These are phyloP conservation scores for Drosophila pullipes DNA, from an alignment of 2,888 invertebrate species.

Conservation along the genomic window DNA sequence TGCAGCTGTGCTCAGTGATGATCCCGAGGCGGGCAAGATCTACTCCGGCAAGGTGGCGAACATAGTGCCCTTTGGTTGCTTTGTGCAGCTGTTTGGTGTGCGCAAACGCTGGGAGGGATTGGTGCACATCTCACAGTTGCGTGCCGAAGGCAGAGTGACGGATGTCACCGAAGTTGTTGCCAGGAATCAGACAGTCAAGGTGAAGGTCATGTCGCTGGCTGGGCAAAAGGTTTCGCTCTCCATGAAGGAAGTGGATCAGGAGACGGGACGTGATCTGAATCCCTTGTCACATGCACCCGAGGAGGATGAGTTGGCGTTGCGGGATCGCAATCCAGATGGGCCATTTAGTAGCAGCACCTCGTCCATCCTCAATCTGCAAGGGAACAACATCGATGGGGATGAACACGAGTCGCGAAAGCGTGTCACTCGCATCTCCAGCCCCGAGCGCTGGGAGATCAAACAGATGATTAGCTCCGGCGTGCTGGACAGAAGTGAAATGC, in stretches of 20 bases:
- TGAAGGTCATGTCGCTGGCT: constrained; percentile 96
- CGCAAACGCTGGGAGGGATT: constrained; percentile 96
- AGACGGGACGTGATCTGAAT: constrained; percentile 96
- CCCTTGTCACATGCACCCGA: constrained; percentile 91
- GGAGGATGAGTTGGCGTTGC: constrained; percentile 85
- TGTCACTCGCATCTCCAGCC: constrained; percentile 96
- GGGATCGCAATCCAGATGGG: constrained; percentile 95
- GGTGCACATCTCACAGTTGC: constrained; percentile 97
- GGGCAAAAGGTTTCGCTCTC: constrained; percentile 97
- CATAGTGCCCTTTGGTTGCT: constrained; percentile 99
- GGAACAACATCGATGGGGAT: constrained; percentile 89
- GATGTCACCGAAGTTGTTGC: constrained; percentile 97
- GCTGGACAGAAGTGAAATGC: constrained; percentile 96
- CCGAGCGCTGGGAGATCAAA: constrained; percentile 98
- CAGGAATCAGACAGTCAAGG: constrained; percentile 95
- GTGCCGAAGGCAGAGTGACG: constrained; percentile 96
- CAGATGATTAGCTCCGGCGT: constrained; percentile 98
- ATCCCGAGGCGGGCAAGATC: constrained; percentile 93
- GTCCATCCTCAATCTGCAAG: constrained; percentile 86
- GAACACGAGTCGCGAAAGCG: constrained; percentile 93
- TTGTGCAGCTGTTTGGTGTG: constrained; percentile 97
- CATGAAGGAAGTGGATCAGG: constrained; percentile 99
- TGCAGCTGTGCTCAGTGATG: constrained; percentile 87
- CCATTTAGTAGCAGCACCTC: constrained; percentile 88
- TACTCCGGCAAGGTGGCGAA: constrained; percentile 97